Evolutionary conservation across 2,113 vertebrate genomes (phyloP), one percentile per base, ranked within the genome.

Genomic region (Amphiprion percula): DNA sequence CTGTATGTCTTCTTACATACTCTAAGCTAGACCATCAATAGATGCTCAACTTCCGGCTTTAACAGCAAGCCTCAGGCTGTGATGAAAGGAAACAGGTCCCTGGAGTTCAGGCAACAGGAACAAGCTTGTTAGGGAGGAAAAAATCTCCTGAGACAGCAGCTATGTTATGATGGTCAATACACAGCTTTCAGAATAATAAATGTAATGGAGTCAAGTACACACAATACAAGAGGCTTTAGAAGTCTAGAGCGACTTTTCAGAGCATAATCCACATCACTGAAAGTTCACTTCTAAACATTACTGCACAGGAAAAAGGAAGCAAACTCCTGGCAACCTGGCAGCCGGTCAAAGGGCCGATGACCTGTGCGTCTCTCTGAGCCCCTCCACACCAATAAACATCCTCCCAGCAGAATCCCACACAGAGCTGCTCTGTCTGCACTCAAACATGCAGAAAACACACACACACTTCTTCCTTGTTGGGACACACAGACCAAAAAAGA

Each of bases 311-410:
- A 88, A 26, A 55, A 87, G 87, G 90, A 93, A 92, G 68, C 28
- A 33, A n/a, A 49, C 72, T 37, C 59, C 73, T 63, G 71, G 83
- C 62, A 80, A 76, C 39, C 55, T 63, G 30, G 69, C 24, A 5
- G 3, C 17, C 10, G 60, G 77, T 75, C 78, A 69, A 26, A 73
- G 56, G 62, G 59, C 28, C 10, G 63, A 5, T 83, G 89, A 92
- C 89, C 91, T 55, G 52, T 47, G 80, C 11, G 26, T 67, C 50
- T 67, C 68, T 49, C 39, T 0, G 33, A 80, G 50, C 39, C 74
- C 17, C 74, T 63, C 67, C 55, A 46, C 46, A 74, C 77, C 72
- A 44, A 68, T 79, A 91, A 91, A 93, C 90, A 92, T 92, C 90
- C 90, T 89, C 72, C 17, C 7, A 26, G 28, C 41, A 44, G 53